Evolutionary conservation across 2,888 invertebrate genomes (phyloP).

Genomic region (Aspidiotus rigidus): DNA sequence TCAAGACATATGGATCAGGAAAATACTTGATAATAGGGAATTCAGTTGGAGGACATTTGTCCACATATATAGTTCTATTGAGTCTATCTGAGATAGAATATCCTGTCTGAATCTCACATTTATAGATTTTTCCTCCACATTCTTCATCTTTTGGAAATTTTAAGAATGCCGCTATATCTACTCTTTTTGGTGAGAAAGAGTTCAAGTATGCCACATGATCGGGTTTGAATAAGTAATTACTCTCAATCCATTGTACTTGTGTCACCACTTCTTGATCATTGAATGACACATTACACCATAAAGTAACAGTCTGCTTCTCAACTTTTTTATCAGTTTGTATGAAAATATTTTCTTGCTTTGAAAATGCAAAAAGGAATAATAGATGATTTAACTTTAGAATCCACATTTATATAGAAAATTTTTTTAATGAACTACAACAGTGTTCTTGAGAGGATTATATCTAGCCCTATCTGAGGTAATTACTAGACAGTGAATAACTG

Average conservation of each 20-base stretch:
- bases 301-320: constrained; percentile 15
- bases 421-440: constrained; percentile 25
- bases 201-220: constrained; percentile 7
- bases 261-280: constrained; percentile 15
- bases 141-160: constrained; percentile 10
- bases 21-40: constrained; percentile 6
- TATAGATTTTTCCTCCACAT: constrained; percentile 5
- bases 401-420: constrained; percentile 17
- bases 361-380: constrained; percentile 17
- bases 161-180: constrained; percentile 7
- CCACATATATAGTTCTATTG: background rate
- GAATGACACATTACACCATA: constrained; percentile 21
- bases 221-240: constrained; percentile 7
- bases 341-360: constrained; percentile 25
- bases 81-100: background rate
- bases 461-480: constrained; percentile 22
- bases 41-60: background rate
- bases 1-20: constrained; percentile 5
- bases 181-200: constrained; percentile 5
- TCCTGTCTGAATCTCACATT: constrained; percentile 2
- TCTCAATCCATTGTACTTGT: constrained; percentile 14
- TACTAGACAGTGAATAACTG: constrained; percentile 15
- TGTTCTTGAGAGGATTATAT: constrained; percentile 25
- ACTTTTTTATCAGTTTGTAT: constrained; percentile 22
- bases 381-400: constrained; percentile 17